Conservation (phyloP, 2,888 invertebrate genomes). For the Dynastes tityus region DNA sequence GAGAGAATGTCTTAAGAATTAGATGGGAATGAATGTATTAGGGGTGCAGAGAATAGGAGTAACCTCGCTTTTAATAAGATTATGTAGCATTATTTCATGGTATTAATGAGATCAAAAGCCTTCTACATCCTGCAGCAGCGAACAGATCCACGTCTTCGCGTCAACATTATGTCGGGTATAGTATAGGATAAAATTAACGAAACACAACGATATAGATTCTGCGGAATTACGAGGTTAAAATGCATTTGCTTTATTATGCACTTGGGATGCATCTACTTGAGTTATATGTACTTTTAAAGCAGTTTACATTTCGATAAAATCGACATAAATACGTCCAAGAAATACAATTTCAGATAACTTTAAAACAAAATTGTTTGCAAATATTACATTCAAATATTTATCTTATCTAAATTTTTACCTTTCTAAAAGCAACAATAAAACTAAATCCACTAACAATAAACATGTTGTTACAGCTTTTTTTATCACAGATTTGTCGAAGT, state of each 20-base stretch:
- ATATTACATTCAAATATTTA: conserved; percentile 2
- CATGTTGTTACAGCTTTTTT: conserved; percentile 77
- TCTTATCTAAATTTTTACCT: not conserved
- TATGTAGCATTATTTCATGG: conserved; percentile 84
- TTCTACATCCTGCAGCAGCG: conserved; percentile 75
- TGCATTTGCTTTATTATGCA: conserved; percentile 1
- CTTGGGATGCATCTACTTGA: conserved; percentile 15
- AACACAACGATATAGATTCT: conserved; percentile 31
- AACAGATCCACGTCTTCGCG: conserved; percentile 60
- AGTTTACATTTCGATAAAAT: conserved; percentile 2
- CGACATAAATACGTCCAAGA: not conserved
- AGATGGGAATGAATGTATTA: conserved; percentile 70
- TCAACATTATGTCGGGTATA: conserved; percentile 61
- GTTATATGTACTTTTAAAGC: not conserved
- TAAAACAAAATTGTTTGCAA: conserved; percentile 18
- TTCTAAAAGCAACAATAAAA: not conserved
- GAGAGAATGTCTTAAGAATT: conserved; percentile 68
- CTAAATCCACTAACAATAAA: conserved; percentile 23
- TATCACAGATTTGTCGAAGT: conserved; percentile 88
- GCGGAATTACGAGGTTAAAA: conserved; percentile 18
- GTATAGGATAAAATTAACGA: conserved; percentile 27
- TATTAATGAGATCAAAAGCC: conserved; percentile 85
- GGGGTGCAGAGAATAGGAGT: conserved; percentile 73
- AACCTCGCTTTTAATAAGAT: conserved; percentile 84
- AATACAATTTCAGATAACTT: conserved; percentile 11